Base-by-base conservation (phyloP, 30 jellyfish, hydroid and myxozoan species). In the Catostylus mosaicus region DNA sequence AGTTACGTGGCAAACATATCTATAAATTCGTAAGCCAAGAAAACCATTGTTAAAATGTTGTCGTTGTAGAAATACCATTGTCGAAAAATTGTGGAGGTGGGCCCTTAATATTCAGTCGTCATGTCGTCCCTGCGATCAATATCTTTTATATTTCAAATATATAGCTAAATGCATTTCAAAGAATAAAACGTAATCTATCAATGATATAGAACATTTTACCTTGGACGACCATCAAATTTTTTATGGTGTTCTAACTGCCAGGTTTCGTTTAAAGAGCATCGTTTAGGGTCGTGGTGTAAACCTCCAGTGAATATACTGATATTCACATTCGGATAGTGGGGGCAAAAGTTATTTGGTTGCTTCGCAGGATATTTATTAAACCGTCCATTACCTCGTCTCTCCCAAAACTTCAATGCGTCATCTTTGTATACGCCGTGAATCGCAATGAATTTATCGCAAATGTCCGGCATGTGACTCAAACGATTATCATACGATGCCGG, bases 361-460 rank as follows among this genome's bases (percentile, higher is more conserved):
- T 46, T 80, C 1, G 60, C 83, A 51, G 75, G 48, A 51, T 43
- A 80, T 32, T 30, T 24, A 24, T 38, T 43, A 76, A n/a, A 80
- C 64, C 20, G 18, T 24, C 90, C 90, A 32, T 31, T 26, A 5
- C 96, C 96, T 46, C 96, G 86, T n/a, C 82, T 66, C 45, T 34
- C 31, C 96, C 96, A 87, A 68, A 87, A 76, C 27, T 60, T 81
- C 9, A 34, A 12, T 90, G 80, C 80, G 30, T 77, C 90, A 54
- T 51, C 67, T 14, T 23, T 47, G 57, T 76, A 87, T 9, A 87
- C 68, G 12, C 96, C 96, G 50, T 87, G 96, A 23, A 87, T 29
- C n/a, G 91, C 96, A 38, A 87, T 87, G 48, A 64, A 87, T 0
- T n/a, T 73, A 38, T 79, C 65, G 34, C 96, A 87, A 0, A 87